These are phyloP conservation scores for Lerista edwardsae DNA, from an alignment of 2,797 vertebrate genomes.

Conservation along the genomic window DNA sequence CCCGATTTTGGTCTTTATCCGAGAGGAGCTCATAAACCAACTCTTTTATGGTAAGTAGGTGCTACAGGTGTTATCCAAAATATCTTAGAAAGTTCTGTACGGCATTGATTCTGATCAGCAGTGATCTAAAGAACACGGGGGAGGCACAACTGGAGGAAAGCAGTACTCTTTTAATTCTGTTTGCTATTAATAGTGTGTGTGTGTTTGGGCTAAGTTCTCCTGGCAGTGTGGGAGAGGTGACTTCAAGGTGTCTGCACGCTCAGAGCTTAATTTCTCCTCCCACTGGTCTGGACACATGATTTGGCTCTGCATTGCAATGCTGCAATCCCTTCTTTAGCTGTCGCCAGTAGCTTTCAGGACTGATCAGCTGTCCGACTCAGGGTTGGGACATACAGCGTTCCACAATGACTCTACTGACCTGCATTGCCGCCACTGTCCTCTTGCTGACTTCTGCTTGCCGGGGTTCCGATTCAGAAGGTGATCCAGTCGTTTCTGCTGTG, in stretches of 20 bases:
- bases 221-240: constrained; percentile 25
- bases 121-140: neutral
- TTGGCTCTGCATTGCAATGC: neutral
- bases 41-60: no score
- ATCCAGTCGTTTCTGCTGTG: neutral
- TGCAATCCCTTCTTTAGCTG: constrained; percentile 27
- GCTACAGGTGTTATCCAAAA: neutral
- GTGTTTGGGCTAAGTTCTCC: constrained; percentile 16
- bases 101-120: neutral
- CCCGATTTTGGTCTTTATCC: neutral
- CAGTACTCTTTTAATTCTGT: neutral
- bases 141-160: neutral
- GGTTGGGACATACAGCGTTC: constrained; percentile 3
- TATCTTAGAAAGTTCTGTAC: neutral
- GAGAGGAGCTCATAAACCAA: neutral
- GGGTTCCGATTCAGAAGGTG: constrained; percentile 69
- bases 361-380: rapidly evolving
- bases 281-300: constrained; percentile 43
- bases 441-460: constrained; percentile 32
- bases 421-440: constrained; percentile 41
- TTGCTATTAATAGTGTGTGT: constrained; percentile 13
- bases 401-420: constrained; percentile 29
- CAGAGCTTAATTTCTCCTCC: constrained; percentile 72
- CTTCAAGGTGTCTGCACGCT: constrained; percentile 57
- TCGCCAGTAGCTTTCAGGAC: neutral